Conservation (phyloP, 2,888 invertebrate genomes). For the Cosmia pyralina region DNA sequence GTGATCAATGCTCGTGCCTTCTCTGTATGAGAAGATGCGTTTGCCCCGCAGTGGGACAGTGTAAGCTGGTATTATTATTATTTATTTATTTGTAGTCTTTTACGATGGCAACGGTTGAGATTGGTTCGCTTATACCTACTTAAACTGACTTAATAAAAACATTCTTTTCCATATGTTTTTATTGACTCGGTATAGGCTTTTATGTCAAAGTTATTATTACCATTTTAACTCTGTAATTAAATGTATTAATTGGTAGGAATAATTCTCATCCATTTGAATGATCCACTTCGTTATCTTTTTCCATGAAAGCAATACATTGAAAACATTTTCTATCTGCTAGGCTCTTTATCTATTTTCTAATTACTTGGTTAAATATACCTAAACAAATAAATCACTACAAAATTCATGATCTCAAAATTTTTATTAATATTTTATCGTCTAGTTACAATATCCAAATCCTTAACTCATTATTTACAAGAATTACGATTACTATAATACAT, state of each 20-base stretch:
- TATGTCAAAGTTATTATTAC: not conserved
- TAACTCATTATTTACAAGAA: slow-evolving; percentile 61
- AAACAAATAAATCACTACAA: slow-evolving; percentile 11
- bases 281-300: not conserved
- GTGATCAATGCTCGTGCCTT: not conserved
- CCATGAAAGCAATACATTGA: not conserved
- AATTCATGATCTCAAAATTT: slow-evolving; percentile 29
- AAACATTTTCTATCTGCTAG: not conserved
- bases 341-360: not conserved
- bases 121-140: not conserved
- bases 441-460: slow-evolving; percentile 62
- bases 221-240: not conserved
- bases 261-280: not conserved
- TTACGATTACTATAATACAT: slow-evolving; percentile 63
- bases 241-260: not conserved
- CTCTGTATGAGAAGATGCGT: not conserved
- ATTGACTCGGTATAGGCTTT: not conserved
- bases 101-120: not conserved
- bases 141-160: not conserved
- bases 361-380: not conserved
- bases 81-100: not conserved
- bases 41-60: not conserved
- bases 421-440: slow-evolving; percentile 56
- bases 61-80: not conserved
- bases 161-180: not conserved